phyloP scores from a whole-genome alignment of 2,113 vertebrate species.

The Halichoeres trimaculatus region DNA sequence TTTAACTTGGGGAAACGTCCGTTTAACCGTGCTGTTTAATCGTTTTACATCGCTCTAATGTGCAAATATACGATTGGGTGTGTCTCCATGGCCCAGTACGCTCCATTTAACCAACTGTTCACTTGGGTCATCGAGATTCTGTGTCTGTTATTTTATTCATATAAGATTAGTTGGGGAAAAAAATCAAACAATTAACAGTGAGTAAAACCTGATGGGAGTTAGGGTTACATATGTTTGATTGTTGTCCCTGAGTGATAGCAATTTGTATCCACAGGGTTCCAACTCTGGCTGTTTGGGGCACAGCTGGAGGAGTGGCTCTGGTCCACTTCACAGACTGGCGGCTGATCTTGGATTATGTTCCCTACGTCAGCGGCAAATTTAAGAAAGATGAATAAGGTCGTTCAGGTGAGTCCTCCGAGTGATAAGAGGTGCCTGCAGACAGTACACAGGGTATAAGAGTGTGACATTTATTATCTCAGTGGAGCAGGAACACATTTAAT shows the following conservation, averaged over 20 bases:
- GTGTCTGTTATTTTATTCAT: too few relatives aligned
- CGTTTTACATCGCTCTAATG: too few relatives aligned
- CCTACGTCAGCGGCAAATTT: conserved; percentile 91
- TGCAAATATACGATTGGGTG: too few relatives aligned
- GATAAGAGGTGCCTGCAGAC: background rate
- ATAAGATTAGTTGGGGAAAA: background rate
- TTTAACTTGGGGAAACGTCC: too few relatives aligned
- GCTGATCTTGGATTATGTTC: conserved; percentile 91
- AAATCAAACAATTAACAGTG: background rate
- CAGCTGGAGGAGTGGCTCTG: conserved; percentile 82
- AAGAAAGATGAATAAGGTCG: conserved; percentile 83
- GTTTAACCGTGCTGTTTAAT: too few relatives aligned
- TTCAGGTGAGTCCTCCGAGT: conserved; percentile 43
- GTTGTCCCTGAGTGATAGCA: background rate
- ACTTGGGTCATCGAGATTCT: too few relatives aligned
- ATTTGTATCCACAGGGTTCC: conserved; percentile 83
- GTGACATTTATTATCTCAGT: background rate
- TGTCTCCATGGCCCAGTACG: too few relatives aligned
- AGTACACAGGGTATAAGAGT: too few relatives aligned
- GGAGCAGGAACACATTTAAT: background rate
- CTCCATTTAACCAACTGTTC: too few relatives aligned
- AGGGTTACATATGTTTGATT: background rate
- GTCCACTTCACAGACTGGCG: conserved; percentile 93
- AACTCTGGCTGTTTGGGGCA: conserved; percentile 85
- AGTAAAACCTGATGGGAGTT: background rate